Base-by-base conservation (phyloP, 2,888 invertebrate genomes). In the Napeogenes inachia region DNA sequence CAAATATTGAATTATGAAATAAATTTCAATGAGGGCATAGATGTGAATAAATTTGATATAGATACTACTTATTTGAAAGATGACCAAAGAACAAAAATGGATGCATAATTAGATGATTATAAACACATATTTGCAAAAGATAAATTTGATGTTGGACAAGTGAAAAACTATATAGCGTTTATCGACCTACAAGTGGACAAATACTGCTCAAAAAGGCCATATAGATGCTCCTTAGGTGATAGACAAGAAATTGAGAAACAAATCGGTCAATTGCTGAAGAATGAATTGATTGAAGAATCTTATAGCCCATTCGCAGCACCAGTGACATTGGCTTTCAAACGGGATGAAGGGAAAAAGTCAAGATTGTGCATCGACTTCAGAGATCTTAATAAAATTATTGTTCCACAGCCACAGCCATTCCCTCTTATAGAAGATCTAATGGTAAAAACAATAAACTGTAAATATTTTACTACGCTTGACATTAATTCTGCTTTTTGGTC, bases 341-440 rank as follows among this genome's bases (percentile, higher is more conserved):
- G 66, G 67, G 71, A 69, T 54, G 72, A 46, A 53, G 57, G 3
- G 62, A 72, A 70, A 72, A 74, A 38, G 4, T 38, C 38, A 8
- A 38, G 38, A 38, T 38, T 38, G 8, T 38, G 38, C 21, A 21
- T 21, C 21, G 21, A 21, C 21, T 21, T 21, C 21, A 21, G 21
- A 21, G 21, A 21, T 1, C 38, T 38, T 38, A 73, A 73, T 62
- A 72, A 71, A 66, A 69, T 72, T 4, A 62, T 71, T 10, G 61
- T 70, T 0, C 70, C 72, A 8, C 74, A 78, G 66, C 54, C 78
- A 30, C 75, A 76, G 63, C 71, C 72, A 13, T 74, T 75, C 56
- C 74, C 74, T 32, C 55, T 74, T 3, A 78, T 78, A 58, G 77
- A 79, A 21, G 78, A 80, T 61, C 59, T 78, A 61, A 71, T 79